phyloP scores from a whole-genome alignment of 2,113 vertebrate species.

The Pelusios castaneus region DNA sequence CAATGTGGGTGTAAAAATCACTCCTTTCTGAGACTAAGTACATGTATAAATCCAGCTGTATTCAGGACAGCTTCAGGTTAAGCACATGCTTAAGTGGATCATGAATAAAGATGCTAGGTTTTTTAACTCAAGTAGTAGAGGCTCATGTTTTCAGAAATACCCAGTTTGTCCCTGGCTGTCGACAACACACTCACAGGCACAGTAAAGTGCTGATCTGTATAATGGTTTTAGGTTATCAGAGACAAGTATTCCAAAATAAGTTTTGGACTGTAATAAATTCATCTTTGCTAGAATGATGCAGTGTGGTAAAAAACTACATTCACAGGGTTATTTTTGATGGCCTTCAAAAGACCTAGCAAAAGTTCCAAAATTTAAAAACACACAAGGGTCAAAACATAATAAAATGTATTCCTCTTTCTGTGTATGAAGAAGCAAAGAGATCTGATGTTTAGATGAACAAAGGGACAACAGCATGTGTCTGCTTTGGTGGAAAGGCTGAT shows the following conservation, averaged over 20 bases:
- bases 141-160: not conserved
- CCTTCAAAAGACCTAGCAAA: not conserved
- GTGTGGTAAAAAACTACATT: not conserved
- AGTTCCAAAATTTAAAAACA: not conserved
- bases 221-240: not conserved
- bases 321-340: not conserved
- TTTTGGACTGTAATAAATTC: not conserved
- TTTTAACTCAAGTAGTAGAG: rapidly evolving
- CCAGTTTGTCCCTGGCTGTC: not conserved
- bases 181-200: not conserved
- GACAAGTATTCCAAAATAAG: no score
- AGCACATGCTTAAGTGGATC: not conserved
- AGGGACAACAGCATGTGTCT: not conserved
- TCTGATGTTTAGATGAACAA: not conserved
- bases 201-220: not conserved
- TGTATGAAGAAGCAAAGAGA: not conserved
- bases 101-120: not conserved
- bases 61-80: not conserved
- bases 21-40: not conserved
- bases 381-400: not conserved
- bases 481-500: constrained; percentile 22
- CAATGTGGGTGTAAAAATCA: rapidly evolving
- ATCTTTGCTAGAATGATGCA: not conserved
- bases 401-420: not conserved
- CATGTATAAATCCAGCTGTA: not conserved